Conservation (phyloP, 2,113 vertebrate species). For the Sturnus vulgaris region DNA sequence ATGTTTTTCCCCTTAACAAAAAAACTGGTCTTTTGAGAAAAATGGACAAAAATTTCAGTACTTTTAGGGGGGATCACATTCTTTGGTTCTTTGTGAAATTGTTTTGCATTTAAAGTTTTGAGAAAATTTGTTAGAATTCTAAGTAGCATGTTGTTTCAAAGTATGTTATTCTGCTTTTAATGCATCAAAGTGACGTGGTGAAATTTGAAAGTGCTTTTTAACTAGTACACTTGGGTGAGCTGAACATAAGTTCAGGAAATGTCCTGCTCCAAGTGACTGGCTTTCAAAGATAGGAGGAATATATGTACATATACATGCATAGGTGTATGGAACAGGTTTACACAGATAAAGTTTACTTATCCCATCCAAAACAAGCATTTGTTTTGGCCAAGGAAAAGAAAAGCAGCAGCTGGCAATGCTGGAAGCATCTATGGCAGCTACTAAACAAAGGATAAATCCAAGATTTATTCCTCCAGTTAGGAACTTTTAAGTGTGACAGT, state of each 20-base stretch:
- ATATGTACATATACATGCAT: rapidly evolving
- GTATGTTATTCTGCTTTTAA: not conserved
- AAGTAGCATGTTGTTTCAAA: not conserved
- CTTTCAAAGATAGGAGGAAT: not conserved
- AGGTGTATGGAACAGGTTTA: not conserved
- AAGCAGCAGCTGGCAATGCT: not conserved
- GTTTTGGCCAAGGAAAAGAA: not conserved
- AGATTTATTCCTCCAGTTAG: not conserved
- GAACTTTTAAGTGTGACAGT: not conserved
- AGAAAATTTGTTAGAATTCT: not conserved
- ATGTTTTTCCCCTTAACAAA: not conserved
- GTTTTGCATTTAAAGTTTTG: not conserved
- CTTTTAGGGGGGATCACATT: not conserved
- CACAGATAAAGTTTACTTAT: not conserved
- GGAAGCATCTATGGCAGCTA: not conserved
- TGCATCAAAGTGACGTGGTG: not conserved
- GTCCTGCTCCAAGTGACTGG: not conserved
- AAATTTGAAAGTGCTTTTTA: not conserved
- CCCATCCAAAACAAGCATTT: not conserved
- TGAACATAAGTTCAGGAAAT: not conserved
- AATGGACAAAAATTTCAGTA: not conserved
- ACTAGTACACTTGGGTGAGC: not conserved
- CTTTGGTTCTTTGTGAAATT: not conserved
- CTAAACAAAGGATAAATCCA: not conserved
- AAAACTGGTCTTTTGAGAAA: not conserved